A percentile compares a stretch with the other conserved stretches of the same genome.
Conservation (phyloP, 2,888 invertebrate genomes). For the Noctuana brunneofusca region DNA sequence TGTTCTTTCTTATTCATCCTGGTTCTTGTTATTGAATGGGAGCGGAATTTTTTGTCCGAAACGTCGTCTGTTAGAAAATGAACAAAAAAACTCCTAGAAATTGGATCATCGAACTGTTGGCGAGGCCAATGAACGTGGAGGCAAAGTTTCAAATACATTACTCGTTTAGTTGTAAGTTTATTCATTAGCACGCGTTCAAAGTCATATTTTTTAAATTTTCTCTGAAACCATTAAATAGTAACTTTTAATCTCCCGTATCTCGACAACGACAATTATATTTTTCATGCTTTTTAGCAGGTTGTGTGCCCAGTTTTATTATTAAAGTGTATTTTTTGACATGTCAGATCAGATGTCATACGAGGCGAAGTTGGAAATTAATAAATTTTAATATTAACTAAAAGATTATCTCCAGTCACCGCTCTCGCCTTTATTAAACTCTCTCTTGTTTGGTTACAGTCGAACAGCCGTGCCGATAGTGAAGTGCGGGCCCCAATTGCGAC, state of each 20-base stretch:
- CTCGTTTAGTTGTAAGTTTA: conserved; percentile 41
- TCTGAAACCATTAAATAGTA: too few relatives aligned
- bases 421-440: conserved; percentile 34
- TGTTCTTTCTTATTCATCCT: conserved; percentile 48
- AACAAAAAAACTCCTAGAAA: conserved; percentile 69
- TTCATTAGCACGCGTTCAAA: neutral
- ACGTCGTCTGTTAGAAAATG: conserved; percentile 59
- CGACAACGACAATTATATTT: too few relatives aligned
- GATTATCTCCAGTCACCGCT: neutral
- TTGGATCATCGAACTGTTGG: conserved; percentile 75
- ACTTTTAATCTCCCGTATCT: too few relatives aligned
- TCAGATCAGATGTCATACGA: neutral
- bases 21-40: conserved; percentile 60
- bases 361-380: neutral
- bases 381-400: neutral
- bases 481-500: conserved; percentile 80
- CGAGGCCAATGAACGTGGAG: conserved; percentile 66
- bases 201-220: neutral
- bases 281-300: too few relatives aligned
- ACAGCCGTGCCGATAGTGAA: conserved; percentile 69
- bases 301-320: too few relatives aligned
- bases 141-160: conserved; percentile 44
- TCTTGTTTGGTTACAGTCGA: conserved; percentile 67
- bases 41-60: conserved; percentile 60
- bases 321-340: neutral